Evolutionary conservation across 2,797 vertebrate genomes (phyloP), one percentile per base, ranked within the genome.

Genomic region (Clangula hyemalis): DNA sequence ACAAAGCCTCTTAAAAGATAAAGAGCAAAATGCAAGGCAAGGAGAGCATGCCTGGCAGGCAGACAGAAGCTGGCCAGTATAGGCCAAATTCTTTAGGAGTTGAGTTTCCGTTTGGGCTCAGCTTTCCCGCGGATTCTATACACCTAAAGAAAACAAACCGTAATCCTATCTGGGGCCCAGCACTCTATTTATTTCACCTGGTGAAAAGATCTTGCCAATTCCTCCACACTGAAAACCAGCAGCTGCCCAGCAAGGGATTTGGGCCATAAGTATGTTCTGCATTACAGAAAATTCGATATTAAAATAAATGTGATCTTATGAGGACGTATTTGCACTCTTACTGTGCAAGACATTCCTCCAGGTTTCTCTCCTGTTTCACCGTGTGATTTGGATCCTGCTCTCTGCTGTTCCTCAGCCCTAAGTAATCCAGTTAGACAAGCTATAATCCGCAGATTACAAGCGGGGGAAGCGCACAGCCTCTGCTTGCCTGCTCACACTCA

Each of bases 121-220:
- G 96, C 95, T 97, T 97, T 97, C 97, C 95, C 69, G 96, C 17
- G 65, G 94, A 93, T 95, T 96, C 96, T 95, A 92, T 96, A 93
- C 95, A 95, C 97, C 96, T 95, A 97, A 97, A 96, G 96, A 97
- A 98, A 98, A 97, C 97, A 97, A 97, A 96, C 97, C 68, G 97
- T 97, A 97, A 97, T 97, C 95, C 97, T 97, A 97, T 91, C 97
- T 94, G 97, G 94, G 96, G 94, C 95, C 93, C 92, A 85, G 94
- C 92, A 85, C 94, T 93, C 96, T 96, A 97, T 96, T 97, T 97
- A 96, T 97, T 97, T 97, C 96, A 97, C 97, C 97, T 96, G 96
- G 93, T 96, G 93, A 96, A 96, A 96, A 95, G 95, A 94, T 94
- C 95, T 91, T 95, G 95, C 96, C 95, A 94, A 82, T 94, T 94